Percentiles rank a stretch among this genome's conserved stretches.
Evolutionary conservation across 2,113 vertebrate species (phyloP).

Genomic region (Rattus norvegicus): GRCr8 NC_086027.1:24572001-24572500

Average conservation of each 20-base stretch:
- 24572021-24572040: background rate
- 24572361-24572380: background rate
- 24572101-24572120: background rate
- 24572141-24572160: background rate
- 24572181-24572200: background rate
- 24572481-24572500: background rate
- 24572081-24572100: background rate
- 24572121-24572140: background rate
- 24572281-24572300: background rate
- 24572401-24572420: background rate
- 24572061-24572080: background rate
- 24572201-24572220: background rate
- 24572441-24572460: background rate
- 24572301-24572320: background rate
- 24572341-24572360: constrained; percentile 48
- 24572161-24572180: background rate
- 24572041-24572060: background rate
- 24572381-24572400: background rate
- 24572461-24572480: background rate
- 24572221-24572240: background rate
- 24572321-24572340: background rate
- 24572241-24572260: background rate
- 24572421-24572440: background rate
- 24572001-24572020: background rate
- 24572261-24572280: background rate